Percentiles rank a stretch among this genome's conserved stretches.
Conservation (phyloP, 2,888 invertebrate genomes). For the Halictus ligatus region DNA sequence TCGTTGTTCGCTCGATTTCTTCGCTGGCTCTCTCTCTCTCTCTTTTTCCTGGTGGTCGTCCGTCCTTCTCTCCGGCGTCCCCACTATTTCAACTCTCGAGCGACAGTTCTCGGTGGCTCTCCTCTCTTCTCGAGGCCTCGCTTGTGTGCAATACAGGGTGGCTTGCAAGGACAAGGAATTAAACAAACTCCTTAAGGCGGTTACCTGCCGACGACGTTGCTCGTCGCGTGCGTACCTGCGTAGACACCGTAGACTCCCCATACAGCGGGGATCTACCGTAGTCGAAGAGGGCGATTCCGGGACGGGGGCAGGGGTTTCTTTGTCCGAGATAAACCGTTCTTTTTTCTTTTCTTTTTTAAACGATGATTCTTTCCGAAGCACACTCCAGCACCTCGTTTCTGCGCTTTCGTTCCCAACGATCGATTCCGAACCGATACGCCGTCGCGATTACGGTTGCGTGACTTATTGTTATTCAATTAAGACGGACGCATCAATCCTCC, state of each 20-base stretch:
- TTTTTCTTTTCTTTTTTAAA: background rate
- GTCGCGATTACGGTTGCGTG: constrained; percentile 4
- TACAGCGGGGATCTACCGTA: background rate
- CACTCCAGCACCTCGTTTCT: too few relatives aligned
- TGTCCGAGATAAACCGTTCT: constrained; percentile 62
- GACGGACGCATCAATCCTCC: constrained; percentile 2
- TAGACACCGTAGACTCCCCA: background rate
- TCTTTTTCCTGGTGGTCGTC: constrained; percentile 30
- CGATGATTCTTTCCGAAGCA: background rate
- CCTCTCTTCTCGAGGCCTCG: constrained; percentile 47
- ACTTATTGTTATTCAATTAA: constrained; percentile 38
- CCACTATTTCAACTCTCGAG: constrained; percentile 41
- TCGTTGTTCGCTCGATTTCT: constrained; percentile 46
- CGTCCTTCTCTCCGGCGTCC: constrained; percentile 38
- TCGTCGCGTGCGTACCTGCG: constrained; percentile 28
- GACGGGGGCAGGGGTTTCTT: constrained; percentile 53
- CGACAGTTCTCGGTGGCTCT: constrained; percentile 53
- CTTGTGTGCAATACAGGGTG: constrained; percentile 72
- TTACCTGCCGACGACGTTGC: constrained; percentile 61
- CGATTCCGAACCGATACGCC: background rate
- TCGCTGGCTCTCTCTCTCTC: constrained; percentile 21
- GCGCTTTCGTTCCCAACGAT: background rate
- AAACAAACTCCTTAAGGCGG: constrained; percentile 74
- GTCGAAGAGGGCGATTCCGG: background rate
- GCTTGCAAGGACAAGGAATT: constrained; percentile 74